Evolutionary conservation across 2,113 vertebrate genomes (phyloP), one percentile per base, ranked within the genome.

Genomic region (Callipepla squamata): DNA sequence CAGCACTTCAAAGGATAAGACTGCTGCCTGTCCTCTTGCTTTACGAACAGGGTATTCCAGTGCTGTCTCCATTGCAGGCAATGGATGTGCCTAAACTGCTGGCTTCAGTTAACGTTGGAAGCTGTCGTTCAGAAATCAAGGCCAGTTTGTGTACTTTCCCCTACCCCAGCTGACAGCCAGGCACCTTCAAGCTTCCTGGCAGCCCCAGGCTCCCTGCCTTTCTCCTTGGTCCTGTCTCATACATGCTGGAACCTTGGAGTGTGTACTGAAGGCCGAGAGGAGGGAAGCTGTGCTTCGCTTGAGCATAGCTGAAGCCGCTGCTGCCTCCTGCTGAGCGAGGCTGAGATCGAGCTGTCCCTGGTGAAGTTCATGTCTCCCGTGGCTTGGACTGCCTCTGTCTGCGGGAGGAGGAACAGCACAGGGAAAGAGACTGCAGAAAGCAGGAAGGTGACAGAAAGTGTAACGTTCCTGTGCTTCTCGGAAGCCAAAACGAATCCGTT

Each of bases 11-110:
- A 91, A 95, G 93, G 93, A 80, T 79, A 36, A 87, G 91, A 86
- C 90, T 94, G 90, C 88, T 78, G 87, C 91, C 80, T 59, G 1
- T 38, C 51, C 51, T 83, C 89, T 80, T 45, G 83, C 79, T 85
- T 59, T 59, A 69, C 75, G 87, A 85, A 62, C 79, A 90, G 92
- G 88, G 91, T 91, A 69, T 92, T 92, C 72, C 92, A 77, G 87
- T 59, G 95, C 87, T 63, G 75, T 74, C 44, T 96, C 96, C 95
- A 91, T 97, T 96, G 97, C 97, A 16, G 97, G 97, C 97, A 42
- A 96, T 95, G 97, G 95, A 95, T 86, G 78, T 59, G 68, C 75
- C 44, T 77, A 76, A 90, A 89, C 84, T 81, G 82, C 93, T 91
- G 80, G 80, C 88, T 83, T 89, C 84, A 87, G 85, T 89, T 73